phyloP scores from a whole-genome alignment of 2,797 vertebrate genomes.

The Etheostoma perlongum region DNA sequence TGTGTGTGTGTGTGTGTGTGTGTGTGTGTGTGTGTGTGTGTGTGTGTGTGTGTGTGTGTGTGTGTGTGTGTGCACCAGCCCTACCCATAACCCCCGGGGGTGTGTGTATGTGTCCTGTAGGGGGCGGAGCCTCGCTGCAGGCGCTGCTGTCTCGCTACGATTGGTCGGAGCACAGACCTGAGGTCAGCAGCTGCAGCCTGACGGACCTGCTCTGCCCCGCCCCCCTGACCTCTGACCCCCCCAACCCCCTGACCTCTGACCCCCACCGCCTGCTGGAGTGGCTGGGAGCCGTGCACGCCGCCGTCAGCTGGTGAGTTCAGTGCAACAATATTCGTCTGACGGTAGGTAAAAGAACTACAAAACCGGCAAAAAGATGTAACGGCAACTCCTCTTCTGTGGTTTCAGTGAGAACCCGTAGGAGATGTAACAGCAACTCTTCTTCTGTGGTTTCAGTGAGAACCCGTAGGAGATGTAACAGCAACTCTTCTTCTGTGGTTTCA shows the following conservation, averaged over 20 bases:
- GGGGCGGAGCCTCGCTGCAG: conserved; percentile 76
- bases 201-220: conserved; percentile 83
- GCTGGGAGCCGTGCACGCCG: conserved; percentile 88
- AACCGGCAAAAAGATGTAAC: too few relatives aligned
- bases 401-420: too few relatives aligned
- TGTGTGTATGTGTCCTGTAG: conserved; percentile 44
- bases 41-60: too few relatives aligned
- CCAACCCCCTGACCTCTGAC: conserved; percentile 76
- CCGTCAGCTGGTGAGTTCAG: conserved; percentile 74
- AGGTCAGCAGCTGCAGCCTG: conserved; percentile 73
- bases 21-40: too few relatives aligned
- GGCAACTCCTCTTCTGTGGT: too few relatives aligned
- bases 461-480: conserved; percentile 28
- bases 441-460: conserved; percentile 84
- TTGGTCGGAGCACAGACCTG: conserved; percentile 84
- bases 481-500: conserved; percentile 68
- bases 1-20: too few relatives aligned
- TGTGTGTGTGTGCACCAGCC: too few relatives aligned
- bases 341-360: too few relatives aligned
- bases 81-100: not conserved
- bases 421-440: conserved; percentile 12
- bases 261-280: conserved; percentile 89
- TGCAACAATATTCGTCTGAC: too few relatives aligned
- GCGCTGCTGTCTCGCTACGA: conserved; percentile 86
- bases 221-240: conserved; percentile 75